Base-by-base conservation (phyloP, 2,797 vertebrate species). In the Macropus fuliginosus region DNA sequence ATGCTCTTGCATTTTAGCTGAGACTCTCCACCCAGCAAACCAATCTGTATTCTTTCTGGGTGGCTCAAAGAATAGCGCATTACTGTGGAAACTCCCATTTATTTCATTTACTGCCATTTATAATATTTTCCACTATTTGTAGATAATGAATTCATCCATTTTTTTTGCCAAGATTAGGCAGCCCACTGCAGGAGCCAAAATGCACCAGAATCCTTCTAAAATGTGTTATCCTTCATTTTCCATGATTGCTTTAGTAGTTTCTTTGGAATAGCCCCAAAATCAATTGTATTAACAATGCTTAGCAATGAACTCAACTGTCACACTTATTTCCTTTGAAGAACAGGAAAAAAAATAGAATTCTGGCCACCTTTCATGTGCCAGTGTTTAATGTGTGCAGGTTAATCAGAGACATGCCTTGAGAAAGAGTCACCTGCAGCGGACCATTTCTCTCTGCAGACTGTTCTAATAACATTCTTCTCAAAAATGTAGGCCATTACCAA, bases 51-150 rank as follows among this genome's bases (percentile, higher is more conserved):
- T 98, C 98, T 98, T 98, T 98, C 99, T 99, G 98, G 98, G 98
- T 99, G 98, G 98, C 98, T 98, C 97, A 98, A 98, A 98, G 98
- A 98, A 98, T 97, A 98, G 98, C 98, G 98, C 97, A 98, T 98
- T 98, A 98, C 98, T 98, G 98, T 98, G 98, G 98, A 98, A 99
- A 99, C 98, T 98, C 98, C 99, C 98, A 98, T 98, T 98, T 98
- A 99, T 98, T 99, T 99, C 98, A 98, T 98, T 99, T 98, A 98
- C 97, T 99, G 98, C 98, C 98, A 98, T 98, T 98, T 98, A 98
- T 98, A 99, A 99, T 99, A 98, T 99, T 99, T 99, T 99, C 99
- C 98, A 98, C 98, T 98, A 98, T 98, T 98, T 98, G 98, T 97
- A 98, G 98, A 98, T 98, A 98, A 98, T 99, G 98, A 98, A 98